These are phyloP conservation scores for Chloroclysta siterata DNA, from an alignment of 2,888 invertebrate species.

Conservation along the genomic window DNA sequence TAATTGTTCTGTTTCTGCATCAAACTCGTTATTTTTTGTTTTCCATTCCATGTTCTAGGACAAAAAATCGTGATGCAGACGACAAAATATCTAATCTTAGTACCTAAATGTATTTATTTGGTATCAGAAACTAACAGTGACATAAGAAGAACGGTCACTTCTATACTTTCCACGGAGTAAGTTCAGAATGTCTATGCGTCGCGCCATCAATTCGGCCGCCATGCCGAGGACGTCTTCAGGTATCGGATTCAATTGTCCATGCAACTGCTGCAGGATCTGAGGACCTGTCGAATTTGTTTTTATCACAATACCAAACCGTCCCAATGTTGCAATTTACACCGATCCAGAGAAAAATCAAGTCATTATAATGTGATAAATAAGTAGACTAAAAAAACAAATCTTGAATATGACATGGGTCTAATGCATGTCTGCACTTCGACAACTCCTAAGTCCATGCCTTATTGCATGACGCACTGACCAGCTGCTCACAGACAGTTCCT, in stretches of 20 bases:
- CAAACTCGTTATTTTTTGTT: constrained; percentile 65
- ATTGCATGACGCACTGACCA: too few species aligned
- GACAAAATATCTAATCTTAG: background rate
- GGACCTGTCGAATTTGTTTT: constrained; percentile 50
- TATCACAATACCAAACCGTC: background rate
- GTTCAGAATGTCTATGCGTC: constrained; percentile 66
- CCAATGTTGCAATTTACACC: too few species aligned
- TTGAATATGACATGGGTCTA: background rate
- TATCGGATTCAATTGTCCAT: constrained; percentile 61
- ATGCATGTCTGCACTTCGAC: background rate
- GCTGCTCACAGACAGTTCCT: background rate
- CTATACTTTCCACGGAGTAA: constrained; percentile 61
- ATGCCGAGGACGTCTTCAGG: constrained; percentile 66
- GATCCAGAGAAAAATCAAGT: background rate
- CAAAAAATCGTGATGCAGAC: background rate
- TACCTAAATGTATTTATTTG: background rate
- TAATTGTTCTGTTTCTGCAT: constrained; percentile 68
- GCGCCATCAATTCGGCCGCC: constrained; percentile 68
- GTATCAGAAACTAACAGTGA: constrained; percentile 37
- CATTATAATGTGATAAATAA: too few species aligned
- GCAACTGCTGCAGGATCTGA: constrained; percentile 64
- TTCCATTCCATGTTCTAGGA: constrained; percentile 73
- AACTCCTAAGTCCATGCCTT: background rate
- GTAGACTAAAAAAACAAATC: too few species aligned
- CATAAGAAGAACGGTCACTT: constrained; percentile 52